Conservation (phyloP, 2,113 vertebrate species). For the Atractosteus spatula region DNA sequence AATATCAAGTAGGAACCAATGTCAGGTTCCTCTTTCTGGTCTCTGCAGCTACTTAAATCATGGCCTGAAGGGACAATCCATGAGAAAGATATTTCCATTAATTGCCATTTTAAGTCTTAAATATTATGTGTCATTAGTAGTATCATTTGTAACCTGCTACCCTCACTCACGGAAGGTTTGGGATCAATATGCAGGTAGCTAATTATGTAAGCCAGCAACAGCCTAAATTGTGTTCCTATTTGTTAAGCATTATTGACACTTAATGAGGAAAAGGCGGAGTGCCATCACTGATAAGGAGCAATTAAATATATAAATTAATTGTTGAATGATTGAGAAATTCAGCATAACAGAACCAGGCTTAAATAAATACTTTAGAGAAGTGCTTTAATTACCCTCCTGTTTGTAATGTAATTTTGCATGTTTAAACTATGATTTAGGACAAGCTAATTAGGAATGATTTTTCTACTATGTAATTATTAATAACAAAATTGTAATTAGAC, state of each 20-base stretch:
- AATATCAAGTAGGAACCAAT: too few relatives aligned
- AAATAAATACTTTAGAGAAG: constrained; percentile 97
- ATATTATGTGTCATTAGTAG: too few relatives aligned
- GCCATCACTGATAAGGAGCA: constrained; percentile 74
- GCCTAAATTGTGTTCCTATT: constrained; percentile 76
- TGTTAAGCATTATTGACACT: constrained; percentile 68
- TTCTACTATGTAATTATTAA: constrained; percentile 93
- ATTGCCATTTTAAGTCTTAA: too few relatives aligned
- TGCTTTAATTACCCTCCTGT: constrained; percentile 92
- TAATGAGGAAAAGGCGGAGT: constrained; percentile 75
- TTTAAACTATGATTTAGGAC: constrained; percentile 94
- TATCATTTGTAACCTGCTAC: too few relatives aligned
- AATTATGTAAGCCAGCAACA: constrained; percentile 25
- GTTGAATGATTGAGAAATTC: constrained; percentile 77
- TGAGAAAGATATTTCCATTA: too few relatives aligned
- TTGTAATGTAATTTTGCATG: constrained; percentile 84
- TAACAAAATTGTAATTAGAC: constrained; percentile 97
- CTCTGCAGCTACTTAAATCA: too few relatives aligned
- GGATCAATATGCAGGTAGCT: neutral
- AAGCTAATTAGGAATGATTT: constrained; percentile 97
- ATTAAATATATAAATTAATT: constrained; percentile 72
- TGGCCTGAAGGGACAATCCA: neutral
- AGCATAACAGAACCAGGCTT: constrained; percentile 83
- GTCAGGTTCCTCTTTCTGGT: too few relatives aligned
- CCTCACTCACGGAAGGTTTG: neutral